Evolutionary conservation across 2,113 vertebrate genomes (phyloP), one percentile per base, ranked within the genome.

Genomic region (Ariopsis seemanni): DNA sequence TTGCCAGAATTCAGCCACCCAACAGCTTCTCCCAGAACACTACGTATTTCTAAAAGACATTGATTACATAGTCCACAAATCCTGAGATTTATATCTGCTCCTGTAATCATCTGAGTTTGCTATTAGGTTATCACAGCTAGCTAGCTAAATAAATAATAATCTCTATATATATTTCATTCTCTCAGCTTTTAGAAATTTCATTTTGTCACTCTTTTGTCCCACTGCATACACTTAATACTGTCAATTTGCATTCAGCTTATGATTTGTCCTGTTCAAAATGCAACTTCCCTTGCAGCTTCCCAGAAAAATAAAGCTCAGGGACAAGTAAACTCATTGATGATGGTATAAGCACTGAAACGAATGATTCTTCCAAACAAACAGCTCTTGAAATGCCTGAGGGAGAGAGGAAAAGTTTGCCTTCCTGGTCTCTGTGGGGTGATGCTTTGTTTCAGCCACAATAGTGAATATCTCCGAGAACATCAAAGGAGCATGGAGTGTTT

Each of bases 391-490:
- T 90, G 84, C 89, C 74, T 77, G 22, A 88, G 63, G 72, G 90
- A 91, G 89, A 90, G 91, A 92, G 80, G 90, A 92, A 91, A 90
- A 84, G 42, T 91, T 90, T 89, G 90, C 93, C 93, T 92, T 91
- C 90, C 90, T 92, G 87, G 87, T 93, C 92, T 90, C 90, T 72
- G 85, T 88, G 91, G 92, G 91, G 85, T 88, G 87, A 10, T 67
- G 89, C 94, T 95, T 95, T 95, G 93, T 95, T 95, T 92, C 93
- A 58, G 91, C 89, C 88, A 90, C 91, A 91, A 92, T 91, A 90
- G 89, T 89, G 90, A 92, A 90, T 93, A 91, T 95, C 93, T 93
- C 87, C 92, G 92, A 91, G 91, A 89, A 93, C 94, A 94, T 95
- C 94, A 95, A 94, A 95, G 93, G 90, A 85, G 77, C 77, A 55